A percentile compares a stretch with the other conserved stretches of the same genome.
These are phyloP conservation scores for Trogon surrucura DNA, from an alignment of 2,113 vertebrate genomes.

Conservation along the genomic window DNA sequence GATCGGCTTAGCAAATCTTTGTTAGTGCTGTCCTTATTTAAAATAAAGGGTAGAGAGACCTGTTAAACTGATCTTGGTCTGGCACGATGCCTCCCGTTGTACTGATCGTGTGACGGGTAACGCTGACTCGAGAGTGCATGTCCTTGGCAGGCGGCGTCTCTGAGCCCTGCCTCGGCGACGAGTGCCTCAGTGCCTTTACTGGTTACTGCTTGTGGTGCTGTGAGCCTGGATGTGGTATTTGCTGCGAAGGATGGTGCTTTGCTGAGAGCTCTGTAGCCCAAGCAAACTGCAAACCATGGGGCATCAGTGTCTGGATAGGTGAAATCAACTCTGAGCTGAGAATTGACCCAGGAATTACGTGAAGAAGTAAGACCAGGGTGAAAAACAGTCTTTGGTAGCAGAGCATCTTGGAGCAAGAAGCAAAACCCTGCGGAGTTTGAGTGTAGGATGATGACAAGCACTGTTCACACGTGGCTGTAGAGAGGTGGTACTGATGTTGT, in stretches of 20 bases:
- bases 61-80: not conserved
- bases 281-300: not conserved
- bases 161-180: accelerated
- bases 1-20: not conserved
- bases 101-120: not conserved
- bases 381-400: not conserved
- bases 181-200: not conserved
- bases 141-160: not conserved
- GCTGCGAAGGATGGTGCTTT: not conserved
- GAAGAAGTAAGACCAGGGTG: not conserved
- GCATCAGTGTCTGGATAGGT: accelerated
- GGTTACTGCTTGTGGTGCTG: not conserved
- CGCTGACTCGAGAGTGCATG: accelerated
- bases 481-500: not conserved
- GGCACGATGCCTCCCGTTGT: not conserved
- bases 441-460: accelerated
- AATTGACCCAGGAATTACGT: accelerated
- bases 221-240: not conserved
- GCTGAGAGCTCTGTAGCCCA: not conserved
- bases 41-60: not conserved
- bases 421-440: not conserved
- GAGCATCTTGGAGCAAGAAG: not conserved
- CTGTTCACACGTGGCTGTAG: accelerated
- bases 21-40: not conserved
- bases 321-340: not conserved